These are phyloP conservation scores for Acanthurus leucopareius DNA, from an alignment of 2,797 vertebrate species.

Conservation along the genomic window DNA sequence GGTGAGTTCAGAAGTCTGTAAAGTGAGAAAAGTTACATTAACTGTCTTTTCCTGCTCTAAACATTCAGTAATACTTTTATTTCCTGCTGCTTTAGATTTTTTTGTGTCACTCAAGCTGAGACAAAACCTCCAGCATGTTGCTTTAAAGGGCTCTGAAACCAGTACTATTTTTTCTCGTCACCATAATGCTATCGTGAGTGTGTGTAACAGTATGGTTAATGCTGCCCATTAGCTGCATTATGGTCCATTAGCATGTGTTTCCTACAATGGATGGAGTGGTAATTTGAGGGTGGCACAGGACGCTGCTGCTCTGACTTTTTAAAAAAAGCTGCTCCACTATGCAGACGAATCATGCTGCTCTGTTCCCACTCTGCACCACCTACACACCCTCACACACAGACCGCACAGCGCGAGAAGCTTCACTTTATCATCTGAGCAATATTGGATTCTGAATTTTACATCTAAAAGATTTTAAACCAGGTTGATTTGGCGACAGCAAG, in stretches of 20 bases:
- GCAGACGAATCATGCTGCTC: not conserved
- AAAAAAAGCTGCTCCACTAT: not conserved
- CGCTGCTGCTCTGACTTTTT: slow-evolving; percentile 3
- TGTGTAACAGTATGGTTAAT: slow-evolving; percentile 44
- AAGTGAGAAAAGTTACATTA: too few relatives aligned
- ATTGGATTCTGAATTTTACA: too few relatives aligned
- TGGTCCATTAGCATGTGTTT: slow-evolving; percentile 52
- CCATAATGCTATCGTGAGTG: slow-evolving; percentile 8
- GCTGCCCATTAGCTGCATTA: slow-evolving; percentile 57
- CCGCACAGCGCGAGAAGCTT: not conserved
- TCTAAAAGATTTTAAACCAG: too few relatives aligned
- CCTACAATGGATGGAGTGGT: slow-evolving; percentile 23
- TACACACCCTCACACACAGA: not conserved
- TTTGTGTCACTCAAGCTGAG: too few relatives aligned
- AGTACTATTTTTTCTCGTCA: not conserved
- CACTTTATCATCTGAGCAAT: too few relatives aligned
- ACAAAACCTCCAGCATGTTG: too few relatives aligned
- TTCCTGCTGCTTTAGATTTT: too few relatives aligned
- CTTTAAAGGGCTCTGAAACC: slow-evolving; percentile 16
- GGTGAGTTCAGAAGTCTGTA: too few relatives aligned
- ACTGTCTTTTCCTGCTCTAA: too few relatives aligned
- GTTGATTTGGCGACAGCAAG: too few relatives aligned
- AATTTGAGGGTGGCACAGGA: slow-evolving; percentile 12
- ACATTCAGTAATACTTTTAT: too few relatives aligned
- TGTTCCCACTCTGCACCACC: not conserved